Conservation (phyloP, 1,140 invertebrate genomes). For the Oppia nitens region DNA sequence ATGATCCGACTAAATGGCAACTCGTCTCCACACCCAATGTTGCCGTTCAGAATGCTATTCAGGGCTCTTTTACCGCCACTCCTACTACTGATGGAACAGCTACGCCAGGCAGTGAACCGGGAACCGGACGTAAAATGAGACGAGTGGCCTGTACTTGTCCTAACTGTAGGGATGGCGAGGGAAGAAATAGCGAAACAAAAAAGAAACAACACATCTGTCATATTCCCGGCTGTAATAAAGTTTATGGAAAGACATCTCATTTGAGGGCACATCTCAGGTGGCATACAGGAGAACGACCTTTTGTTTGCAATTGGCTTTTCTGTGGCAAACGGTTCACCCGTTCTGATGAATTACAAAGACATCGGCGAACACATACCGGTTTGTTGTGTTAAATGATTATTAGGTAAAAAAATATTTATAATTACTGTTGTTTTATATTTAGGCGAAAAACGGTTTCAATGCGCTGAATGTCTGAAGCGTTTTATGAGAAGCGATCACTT, state of each 20-base stretch:
- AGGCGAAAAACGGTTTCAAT: conserved; percentile 70
- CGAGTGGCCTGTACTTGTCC: conserved; percentile 90
- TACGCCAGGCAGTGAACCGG: conserved; percentile 6
- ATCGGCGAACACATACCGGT: conserved; percentile 38
- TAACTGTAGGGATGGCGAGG: conserved; percentile 74
- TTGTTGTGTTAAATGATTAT: background rate
- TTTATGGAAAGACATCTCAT: conserved; percentile 24
- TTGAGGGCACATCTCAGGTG: conserved; percentile 42
- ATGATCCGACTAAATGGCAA: conserved; percentile 61
- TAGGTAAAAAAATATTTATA: conserved; percentile 8
- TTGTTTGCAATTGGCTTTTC: conserved; percentile 83
- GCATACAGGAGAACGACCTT: conserved; percentile 73
- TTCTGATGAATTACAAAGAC: conserved; percentile 39
- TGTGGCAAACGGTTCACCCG: conserved; percentile 58
- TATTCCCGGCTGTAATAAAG: conserved; percentile 62
- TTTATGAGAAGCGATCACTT: conserved; percentile 77
- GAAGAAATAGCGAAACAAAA: conserved; percentile 36
- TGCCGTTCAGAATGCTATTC: conserved; percentile 1
- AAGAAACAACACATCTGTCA: conserved; percentile 85
- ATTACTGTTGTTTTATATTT: conserved; percentile 18
- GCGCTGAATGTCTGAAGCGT: conserved; percentile 58
- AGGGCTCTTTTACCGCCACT: conserved; percentile 9
- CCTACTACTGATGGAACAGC: conserved; percentile 15
- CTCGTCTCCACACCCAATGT: conserved; percentile 34
- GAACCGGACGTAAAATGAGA: conserved; percentile 35